Evolutionary conservation across 1,140 invertebrate species (phyloP).

Genomic region (Sinella curviseta): DNA sequence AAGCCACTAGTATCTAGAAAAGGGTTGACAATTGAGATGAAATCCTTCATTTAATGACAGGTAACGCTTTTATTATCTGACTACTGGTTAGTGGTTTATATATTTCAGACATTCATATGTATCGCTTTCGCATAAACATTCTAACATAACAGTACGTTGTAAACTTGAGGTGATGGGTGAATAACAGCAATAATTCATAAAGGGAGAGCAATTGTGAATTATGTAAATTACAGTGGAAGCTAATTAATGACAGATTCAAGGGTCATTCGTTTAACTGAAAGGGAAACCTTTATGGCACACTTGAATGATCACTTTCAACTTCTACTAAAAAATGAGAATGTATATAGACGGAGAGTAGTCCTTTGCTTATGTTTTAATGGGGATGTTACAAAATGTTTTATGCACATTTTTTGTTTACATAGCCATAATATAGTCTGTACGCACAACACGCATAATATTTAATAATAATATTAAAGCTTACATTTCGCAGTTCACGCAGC

Average conservation of each 20-base stretch:
- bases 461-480: too few species aligned
- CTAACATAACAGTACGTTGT: background rate
- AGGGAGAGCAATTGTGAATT: background rate
- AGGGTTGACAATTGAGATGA: conserved; percentile 14
- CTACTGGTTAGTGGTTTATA: background rate
- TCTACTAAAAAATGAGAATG: too few species aligned
- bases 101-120: too few species aligned
- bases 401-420: too few species aligned
- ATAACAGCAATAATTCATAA: background rate
- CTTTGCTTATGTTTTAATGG: too few species aligned
- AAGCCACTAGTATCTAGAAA: background rate
- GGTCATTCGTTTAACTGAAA: background rate
- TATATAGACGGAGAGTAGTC: too few species aligned
- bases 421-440: too few species aligned
- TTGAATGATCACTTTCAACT: too few species aligned
- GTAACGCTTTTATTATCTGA: background rate
- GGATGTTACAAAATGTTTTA: too few species aligned
- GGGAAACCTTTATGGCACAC: background rate
- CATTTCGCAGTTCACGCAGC: too few species aligned
- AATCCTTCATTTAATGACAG: conserved; percentile 1
- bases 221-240: background rate
- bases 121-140: too few species aligned
- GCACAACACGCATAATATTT: too few species aligned
- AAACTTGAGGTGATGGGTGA: background rate
- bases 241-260: conserved; percentile 16